Evolutionary conservation across 2,888 invertebrate species (phyloP).

Genomic region (Drosophila crucigera): DNA sequence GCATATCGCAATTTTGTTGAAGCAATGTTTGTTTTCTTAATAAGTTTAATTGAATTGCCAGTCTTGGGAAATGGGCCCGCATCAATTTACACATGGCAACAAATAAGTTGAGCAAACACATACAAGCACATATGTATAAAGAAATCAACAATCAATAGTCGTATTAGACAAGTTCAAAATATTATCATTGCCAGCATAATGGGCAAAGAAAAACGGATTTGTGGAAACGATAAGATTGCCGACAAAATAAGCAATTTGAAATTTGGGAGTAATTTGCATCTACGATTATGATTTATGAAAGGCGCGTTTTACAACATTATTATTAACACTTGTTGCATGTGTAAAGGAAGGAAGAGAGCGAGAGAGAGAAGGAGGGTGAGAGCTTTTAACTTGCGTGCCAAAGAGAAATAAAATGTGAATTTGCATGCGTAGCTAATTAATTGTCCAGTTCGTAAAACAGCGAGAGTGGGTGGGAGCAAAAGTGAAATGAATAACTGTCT

Average conservation of each 20-base stretch:
- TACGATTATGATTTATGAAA: constrained; percentile 12
- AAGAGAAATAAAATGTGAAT: not conserved
- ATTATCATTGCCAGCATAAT: constrained; percentile 26
- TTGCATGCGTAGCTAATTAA: constrained; percentile 26
- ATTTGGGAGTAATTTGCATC: not conserved
- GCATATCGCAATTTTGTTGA: constrained; percentile 33
- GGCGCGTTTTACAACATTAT: not conserved
- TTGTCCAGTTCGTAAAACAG: not conserved
- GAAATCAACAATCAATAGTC: constrained; percentile 21
- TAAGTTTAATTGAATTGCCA: constrained; percentile 62
- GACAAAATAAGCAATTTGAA: constrained; percentile 3
- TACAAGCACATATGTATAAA: not conserved
- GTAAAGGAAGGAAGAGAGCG: not conserved
- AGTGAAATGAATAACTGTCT: constrained; percentile 22
- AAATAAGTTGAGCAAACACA: constrained; percentile 10
- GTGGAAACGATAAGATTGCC: constrained; percentile 34
- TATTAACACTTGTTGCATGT: constrained; percentile 44
- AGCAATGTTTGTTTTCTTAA: constrained; percentile 27
- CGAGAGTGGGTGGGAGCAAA: not conserved
- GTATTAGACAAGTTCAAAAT: constrained; percentile 23
- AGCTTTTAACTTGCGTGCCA: constrained; percentile 1
- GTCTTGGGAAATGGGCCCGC: constrained; percentile 20
- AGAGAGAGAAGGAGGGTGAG: not conserved
- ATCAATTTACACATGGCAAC: constrained; percentile 46
- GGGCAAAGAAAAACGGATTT: constrained; percentile 6